Percentiles rank a stretch among this genome's conserved stretches.
Evolutionary conservation across 2,797 vertebrate species (phyloP).

Genomic region (Gallinago nigripennis): DNA sequence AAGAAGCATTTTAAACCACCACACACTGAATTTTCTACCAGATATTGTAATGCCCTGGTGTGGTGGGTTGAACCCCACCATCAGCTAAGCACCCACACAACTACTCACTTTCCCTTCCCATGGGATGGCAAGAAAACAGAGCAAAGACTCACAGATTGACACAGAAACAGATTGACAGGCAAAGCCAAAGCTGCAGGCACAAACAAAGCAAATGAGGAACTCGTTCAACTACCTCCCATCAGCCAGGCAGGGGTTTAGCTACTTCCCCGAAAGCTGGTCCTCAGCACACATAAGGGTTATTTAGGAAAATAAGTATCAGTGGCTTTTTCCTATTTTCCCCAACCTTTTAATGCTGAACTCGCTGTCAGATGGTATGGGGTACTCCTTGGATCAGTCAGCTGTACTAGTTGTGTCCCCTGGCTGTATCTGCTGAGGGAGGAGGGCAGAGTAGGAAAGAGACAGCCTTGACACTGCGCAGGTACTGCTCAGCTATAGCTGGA

Average conservation of each 20-base stretch:
- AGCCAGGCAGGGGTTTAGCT: neutral
- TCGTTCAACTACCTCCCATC: neutral
- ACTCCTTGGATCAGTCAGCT: neutral
- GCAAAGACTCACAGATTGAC: neutral
- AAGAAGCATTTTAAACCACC: neutral
- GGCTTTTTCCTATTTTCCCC: neutral
- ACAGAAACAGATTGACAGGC: neutral
- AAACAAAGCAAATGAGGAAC: neutral
- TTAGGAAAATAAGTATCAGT: neutral
- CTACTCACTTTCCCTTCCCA: neutral
- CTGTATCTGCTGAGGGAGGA: neutral
- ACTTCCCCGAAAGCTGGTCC: neutral
- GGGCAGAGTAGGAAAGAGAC: neutral
- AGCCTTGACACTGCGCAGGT: neutral
- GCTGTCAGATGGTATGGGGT: rapidly evolving
- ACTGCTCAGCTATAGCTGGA: neutral
- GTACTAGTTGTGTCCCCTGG: neutral
- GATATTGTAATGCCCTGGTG: neutral
- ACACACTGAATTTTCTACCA: neutral
- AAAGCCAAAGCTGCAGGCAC: neutral
- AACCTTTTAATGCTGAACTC: neutral
- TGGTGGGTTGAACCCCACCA: neutral
- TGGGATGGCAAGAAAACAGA: neutral
- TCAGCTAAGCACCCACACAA: neutral
- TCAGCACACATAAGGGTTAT: neutral